A percentile compares a stretch with the other conserved stretches of the same genome.
Conservation (phyloP, 2,888 invertebrate genomes). For the Chloroclystis v-ata region DNA sequence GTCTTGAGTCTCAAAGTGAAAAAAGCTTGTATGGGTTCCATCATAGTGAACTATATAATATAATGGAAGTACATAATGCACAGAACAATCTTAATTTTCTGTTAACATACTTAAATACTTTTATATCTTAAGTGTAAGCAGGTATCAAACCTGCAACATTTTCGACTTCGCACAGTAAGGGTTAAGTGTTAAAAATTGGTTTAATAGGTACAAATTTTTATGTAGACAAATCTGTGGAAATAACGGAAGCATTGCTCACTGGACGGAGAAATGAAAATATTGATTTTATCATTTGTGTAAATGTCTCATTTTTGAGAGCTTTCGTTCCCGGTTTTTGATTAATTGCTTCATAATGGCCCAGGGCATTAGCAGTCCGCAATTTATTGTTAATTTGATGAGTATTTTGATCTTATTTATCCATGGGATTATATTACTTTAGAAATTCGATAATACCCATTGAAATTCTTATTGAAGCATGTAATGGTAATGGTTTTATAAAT, state of each 20-base stretch:
- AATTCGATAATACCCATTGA: constrained; percentile 5
- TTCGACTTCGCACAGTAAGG: too few relatives aligned
- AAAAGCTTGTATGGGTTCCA: too few relatives aligned
- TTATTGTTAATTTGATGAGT: constrained; percentile 59
- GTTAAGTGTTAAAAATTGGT: too few relatives aligned
- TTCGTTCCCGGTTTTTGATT: constrained; percentile 59
- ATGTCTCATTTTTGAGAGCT: constrained; percentile 45
- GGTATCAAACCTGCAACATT: too few relatives aligned
- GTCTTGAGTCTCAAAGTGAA: too few relatives aligned
- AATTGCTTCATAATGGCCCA: constrained; percentile 68
- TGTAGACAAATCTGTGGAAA: too few relatives aligned
- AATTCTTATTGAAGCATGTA: constrained; percentile 9
- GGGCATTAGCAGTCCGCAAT: constrained; percentile 61
- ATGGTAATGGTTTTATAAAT: constrained; percentile 7
- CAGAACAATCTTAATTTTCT: too few relatives aligned
- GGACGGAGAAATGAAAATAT: constrained; percentile 19
- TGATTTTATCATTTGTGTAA: constrained; percentile 30
- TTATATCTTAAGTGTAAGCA: too few relatives aligned
- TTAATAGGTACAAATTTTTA: too few relatives aligned
- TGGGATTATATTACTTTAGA: constrained; percentile 10
- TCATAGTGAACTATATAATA: too few relatives aligned
- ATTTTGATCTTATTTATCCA: constrained; percentile 40
- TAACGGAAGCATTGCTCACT: not conserved
- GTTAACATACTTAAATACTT: too few relatives aligned
- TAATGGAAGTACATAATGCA: too few relatives aligned